Evolutionary conservation across 1,140 invertebrate genomes (phyloP).

Genomic region (Scaptodrosophila lebanonensis): DNA sequence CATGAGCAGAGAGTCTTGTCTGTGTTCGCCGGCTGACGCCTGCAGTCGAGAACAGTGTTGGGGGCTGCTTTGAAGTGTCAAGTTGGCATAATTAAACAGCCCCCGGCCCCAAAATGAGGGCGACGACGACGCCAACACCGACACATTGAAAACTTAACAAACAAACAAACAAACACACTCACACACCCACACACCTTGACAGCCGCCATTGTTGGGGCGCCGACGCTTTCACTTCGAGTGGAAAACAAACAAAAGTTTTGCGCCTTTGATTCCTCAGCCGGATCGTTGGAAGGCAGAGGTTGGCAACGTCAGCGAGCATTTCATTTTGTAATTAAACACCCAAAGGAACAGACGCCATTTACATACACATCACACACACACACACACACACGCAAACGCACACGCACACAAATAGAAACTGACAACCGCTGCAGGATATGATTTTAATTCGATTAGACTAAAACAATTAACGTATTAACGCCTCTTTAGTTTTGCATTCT

Average conservation of each 20-base stretch:
- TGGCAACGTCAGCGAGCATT: slow-evolving; percentile 39
- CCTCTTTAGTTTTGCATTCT: slow-evolving; percentile 61
- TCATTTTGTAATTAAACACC: slow-evolving; percentile 72
- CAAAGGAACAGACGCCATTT: slow-evolving; percentile 42
- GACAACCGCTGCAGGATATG: slow-evolving; percentile 58
- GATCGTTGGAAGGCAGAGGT: slow-evolving; percentile 12
- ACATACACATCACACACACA: neutral
- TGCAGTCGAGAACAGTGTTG: neutral
- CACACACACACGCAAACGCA: neutral
- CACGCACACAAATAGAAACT: neutral
- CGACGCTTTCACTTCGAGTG: slow-evolving; percentile 29
- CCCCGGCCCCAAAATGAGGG: slow-evolving; percentile 13
- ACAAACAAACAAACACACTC: slow-evolving; percentile 14
- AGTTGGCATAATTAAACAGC: slow-evolving; percentile 72
- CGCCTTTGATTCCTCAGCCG: slow-evolving; percentile 37
- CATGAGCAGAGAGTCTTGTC: too few relatives aligned
- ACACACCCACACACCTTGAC: slow-evolving; percentile 40
- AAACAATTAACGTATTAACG: slow-evolving; percentile 77
- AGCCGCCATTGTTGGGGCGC: slow-evolving; percentile 23
- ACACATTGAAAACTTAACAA: slow-evolving; percentile 30
- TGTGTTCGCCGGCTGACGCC: too few relatives aligned
- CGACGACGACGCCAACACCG: neutral
- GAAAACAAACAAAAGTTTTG: slow-evolving; percentile 54
- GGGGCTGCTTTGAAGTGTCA: slow-evolving; percentile 71
- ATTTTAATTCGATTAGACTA: slow-evolving; percentile 77